Percentiles rank a stretch among this genome's conserved stretches.
These are phyloP conservation scores for Drepana falcataria DNA, from an alignment of 2,888 invertebrate species.

Conservation along the genomic window DNA sequence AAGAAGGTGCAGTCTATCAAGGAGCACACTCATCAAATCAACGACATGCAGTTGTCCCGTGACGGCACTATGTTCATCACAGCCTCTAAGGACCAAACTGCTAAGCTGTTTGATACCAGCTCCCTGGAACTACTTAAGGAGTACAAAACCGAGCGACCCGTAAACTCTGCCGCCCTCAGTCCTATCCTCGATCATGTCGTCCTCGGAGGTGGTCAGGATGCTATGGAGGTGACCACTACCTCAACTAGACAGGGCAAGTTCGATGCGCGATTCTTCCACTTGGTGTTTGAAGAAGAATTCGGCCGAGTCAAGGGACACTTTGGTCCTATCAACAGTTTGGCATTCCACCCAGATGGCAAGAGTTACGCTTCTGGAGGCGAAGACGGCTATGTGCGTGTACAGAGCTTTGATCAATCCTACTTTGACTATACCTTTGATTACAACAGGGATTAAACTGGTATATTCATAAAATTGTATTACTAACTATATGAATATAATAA, in stretches of 20 bases:
- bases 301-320: slow-evolving; percentile 99
- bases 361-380: slow-evolving; percentile 98
- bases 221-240: slow-evolving; percentile 98
- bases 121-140: slow-evolving; percentile 93
- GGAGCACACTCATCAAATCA: slow-evolving; percentile 92
- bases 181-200: slow-evolving; percentile 97
- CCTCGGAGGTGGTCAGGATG: slow-evolving; percentile 99
- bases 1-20: slow-evolving; percentile 87
- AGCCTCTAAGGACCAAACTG: slow-evolving; percentile 97
- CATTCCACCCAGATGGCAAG: slow-evolving; percentile 98
- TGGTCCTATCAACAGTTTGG: slow-evolving; percentile 98
- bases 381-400: slow-evolving; percentile 98
- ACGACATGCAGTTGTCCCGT: slow-evolving; percentile 96
- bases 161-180: slow-evolving; percentile 98
- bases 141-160: slow-evolving; percentile 98
- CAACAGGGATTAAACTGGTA: slow-evolving; percentile 59
- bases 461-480: slow-evolving; percentile 15
- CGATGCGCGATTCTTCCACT: slow-evolving; percentile 95
- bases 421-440: slow-evolving; percentile 97
- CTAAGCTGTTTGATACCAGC: slow-evolving; percentile 95
- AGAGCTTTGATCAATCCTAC: slow-evolving; percentile 97
- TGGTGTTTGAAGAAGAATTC: slow-evolving; percentile 98
- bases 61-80: slow-evolving; percentile 98
- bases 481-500: slow-evolving; percentile 20
- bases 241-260: slow-evolving; percentile 97